Percentiles rank a stretch among this genome's conserved stretches.
phyloP scores from a whole-genome alignment of 2,888 invertebrate species.

The Hymenopus coronatus region DNA sequence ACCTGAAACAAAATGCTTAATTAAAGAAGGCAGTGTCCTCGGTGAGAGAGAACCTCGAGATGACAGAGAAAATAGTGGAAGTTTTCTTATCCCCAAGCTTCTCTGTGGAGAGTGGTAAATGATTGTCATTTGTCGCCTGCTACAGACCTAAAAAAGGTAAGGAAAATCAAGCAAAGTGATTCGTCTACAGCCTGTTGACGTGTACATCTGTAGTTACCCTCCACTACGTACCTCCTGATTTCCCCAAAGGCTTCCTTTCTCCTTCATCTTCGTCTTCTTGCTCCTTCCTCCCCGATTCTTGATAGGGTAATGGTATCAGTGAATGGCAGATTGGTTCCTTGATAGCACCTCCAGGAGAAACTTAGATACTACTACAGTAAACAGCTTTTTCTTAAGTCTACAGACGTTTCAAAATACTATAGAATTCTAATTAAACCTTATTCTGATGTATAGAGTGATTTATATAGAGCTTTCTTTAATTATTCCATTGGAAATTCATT shows the following conservation, averaged over 20 bases:
- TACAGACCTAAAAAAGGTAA: background rate
- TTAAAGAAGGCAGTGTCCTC: background rate
- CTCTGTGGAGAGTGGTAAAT: slow-evolving; percentile 1
- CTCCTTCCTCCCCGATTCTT: background rate
- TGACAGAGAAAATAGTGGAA: background rate
- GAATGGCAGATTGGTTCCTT: background rate
- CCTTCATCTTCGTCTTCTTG: background rate
- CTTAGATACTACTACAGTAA: too few species aligned
- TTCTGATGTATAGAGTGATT: too few species aligned
- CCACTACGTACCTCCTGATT: slow-evolving; percentile 7
- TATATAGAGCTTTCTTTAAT: too few species aligned
- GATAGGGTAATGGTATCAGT: background rate
- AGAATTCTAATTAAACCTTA: too few species aligned
- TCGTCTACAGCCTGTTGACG: slow-evolving; percentile 21
- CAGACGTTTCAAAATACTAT: too few species aligned
- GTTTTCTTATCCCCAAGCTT: background rate
- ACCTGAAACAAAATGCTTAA: background rate
- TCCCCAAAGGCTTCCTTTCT: slow-evolving; percentile 18
- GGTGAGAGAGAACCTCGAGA: background rate
- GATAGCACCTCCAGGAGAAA: background rate
- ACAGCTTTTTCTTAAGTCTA: too few species aligned
- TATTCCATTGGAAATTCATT: too few species aligned
- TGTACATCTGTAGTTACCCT: slow-evolving; percentile 6
- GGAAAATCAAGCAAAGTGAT: background rate
- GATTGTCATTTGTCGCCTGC: slow-evolving; percentile 19